Base-by-base conservation (phyloP, 53 echinoderm and acorn worm genomes). In the Temnopleurus reevesii region DNA sequence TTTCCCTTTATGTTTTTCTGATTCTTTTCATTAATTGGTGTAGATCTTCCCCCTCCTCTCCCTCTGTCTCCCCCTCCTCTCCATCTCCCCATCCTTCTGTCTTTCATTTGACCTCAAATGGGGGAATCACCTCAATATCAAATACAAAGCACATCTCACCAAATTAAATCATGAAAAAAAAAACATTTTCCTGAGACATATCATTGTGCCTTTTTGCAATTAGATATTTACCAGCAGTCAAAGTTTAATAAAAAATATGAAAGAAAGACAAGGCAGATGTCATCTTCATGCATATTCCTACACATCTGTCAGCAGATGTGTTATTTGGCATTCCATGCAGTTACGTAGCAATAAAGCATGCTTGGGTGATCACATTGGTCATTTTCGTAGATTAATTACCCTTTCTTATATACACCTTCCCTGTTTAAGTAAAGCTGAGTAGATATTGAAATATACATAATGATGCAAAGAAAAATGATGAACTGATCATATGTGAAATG, bases 261-360 rank as follows among this genome's bases (percentile, higher is more conserved):
- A 30, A 8, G 36, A n/a, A 71, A 41, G 41, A 41, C 8, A 9
- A 21, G 19, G 21, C 71, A 71, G 71, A 71, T 71, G 71, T 8
- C 8, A 71, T 71, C 71, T 71, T 71, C 71, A 71, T 13, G 71
- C 71, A 18, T 71, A 71, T 41, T 41, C 21, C 71, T 71, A 71
- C 38, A 15, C 71, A 19, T 71, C 71, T 36, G 71, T 41, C 38
- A 0, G 7, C n/a, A 38, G 7, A 9, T 41, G n/a, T 71, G 21
- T 43, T n/a, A 18, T 71, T 71, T 38, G 8, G 9, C 8, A 10
- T 38, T 71, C n/a, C n/a, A n/a, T n/a, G n/a, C 1, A 3, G 13
- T 19, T 23, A 71, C 41, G n/a, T 27, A 41, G 36, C 6, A 71
- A n/a, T 38, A n/a, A 38, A 24, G 21, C 71, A 66, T 41, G 41